Percentiles rank a stretch among this genome's conserved stretches.
These are phyloP conservation scores for Keiferia lycopersicella DNA, from an alignment of 2,888 invertebrate species.

Conservation along the genomic window DNA sequence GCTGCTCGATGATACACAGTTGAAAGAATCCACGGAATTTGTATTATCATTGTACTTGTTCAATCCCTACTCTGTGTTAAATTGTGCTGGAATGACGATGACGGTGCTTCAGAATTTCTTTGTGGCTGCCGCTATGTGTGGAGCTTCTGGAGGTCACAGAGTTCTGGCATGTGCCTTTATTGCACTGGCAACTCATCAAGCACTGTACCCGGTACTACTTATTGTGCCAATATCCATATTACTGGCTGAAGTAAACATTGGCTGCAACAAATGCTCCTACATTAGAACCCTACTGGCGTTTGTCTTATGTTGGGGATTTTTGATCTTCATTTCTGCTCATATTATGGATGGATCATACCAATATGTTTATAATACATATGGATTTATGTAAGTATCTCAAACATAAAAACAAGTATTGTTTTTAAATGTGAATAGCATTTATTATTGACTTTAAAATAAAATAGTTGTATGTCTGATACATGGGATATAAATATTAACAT, in stretches of 20 bases:
- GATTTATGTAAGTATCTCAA: slow-evolving; percentile 86
- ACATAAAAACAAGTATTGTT: too few species aligned
- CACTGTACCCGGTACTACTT: slow-evolving; percentile 90
- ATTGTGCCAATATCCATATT: slow-evolving; percentile 91
- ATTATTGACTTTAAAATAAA: too few species aligned
- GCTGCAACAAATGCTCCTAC: slow-evolving; percentile 72
- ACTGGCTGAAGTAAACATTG: slow-evolving; percentile 79
- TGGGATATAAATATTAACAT: background rate
- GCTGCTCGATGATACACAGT: slow-evolving; percentile 78
- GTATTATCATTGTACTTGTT: slow-evolving; percentile 91
- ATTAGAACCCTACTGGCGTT: slow-evolving; percentile 77
- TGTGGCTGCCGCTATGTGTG: slow-evolving; percentile 86
- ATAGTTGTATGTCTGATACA: too few species aligned
- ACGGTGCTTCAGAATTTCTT: slow-evolving; percentile 94
- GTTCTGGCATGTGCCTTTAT: slow-evolving; percentile 84
- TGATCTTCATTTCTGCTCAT: slow-evolving; percentile 83
- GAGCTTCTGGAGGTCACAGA: slow-evolving; percentile 84
- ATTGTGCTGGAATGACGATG: slow-evolving; percentile 94
- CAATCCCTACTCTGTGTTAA: slow-evolving; percentile 93
- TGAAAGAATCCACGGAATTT: slow-evolving; percentile 84
- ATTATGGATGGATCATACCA: slow-evolving; percentile 84
- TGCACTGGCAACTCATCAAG: slow-evolving; percentile 90
- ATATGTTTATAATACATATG: slow-evolving; percentile 87
- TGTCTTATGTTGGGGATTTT: slow-evolving; percentile 72
- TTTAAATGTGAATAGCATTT: too few species aligned